Conservation (phyloP, 1,140 invertebrate genomes). For the Psilanteris sp. region DNA sequence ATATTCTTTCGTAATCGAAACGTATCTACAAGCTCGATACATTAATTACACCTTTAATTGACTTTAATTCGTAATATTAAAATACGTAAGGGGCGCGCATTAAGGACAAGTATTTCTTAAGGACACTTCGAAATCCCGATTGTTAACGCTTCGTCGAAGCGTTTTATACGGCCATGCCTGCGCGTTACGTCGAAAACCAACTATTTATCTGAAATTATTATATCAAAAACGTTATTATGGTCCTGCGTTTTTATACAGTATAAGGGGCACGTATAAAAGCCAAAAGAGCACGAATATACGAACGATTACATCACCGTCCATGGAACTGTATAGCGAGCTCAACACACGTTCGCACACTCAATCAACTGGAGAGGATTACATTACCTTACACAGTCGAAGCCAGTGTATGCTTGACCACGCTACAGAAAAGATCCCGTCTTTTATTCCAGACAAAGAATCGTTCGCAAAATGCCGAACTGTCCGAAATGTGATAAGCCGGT, state of each 20-base stretch:
- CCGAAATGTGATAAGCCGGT: constrained; percentile 82
- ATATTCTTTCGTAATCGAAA: no score
- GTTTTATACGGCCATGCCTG: no score
- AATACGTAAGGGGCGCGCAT: no score
- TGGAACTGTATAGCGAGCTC: constrained; percentile 36
- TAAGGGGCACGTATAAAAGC: constrained; percentile 25
- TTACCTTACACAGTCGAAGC: constrained; percentile 72
- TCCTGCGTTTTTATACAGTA: constrained; percentile 3
- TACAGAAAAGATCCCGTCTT: constrained; percentile 66
- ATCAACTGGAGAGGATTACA: constrained; percentile 75
- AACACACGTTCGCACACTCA: constrained; percentile 70
- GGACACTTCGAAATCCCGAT: no score
- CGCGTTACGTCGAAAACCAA: no score
- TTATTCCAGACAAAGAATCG: constrained; percentile 17
- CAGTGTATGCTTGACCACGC: constrained; percentile 76
- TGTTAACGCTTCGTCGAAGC: no score
- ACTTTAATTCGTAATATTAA: no score
- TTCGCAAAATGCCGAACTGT: constrained; percentile 81
- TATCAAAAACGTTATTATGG: constrained; percentile 9
- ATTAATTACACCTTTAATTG: no score
- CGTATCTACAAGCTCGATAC: no score
- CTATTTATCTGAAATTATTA: not conserved
- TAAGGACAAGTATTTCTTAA: no score
- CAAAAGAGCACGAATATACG: constrained; percentile 24
- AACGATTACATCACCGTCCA: constrained; percentile 61